A percentile compares a stretch with the other conserved stretches of the same genome.
These are phyloP conservation scores for Elephantulus edwardii DNA, from an alignment of 2,113 vertebrate species.

Conservation along the genomic window DNA sequence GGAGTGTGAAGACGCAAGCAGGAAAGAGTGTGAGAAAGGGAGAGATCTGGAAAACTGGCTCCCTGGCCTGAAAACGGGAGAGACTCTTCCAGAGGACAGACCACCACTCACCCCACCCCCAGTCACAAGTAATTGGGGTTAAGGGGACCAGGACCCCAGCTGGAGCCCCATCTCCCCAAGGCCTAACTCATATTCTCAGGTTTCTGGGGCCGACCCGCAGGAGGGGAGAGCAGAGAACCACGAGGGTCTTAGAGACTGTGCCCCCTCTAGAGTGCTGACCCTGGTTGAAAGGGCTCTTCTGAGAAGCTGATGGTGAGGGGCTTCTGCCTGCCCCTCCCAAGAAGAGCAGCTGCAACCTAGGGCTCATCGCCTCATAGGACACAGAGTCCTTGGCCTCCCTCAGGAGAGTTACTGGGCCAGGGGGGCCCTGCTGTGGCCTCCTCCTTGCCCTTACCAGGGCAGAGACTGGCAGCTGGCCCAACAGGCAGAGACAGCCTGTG, in stretches of 20 bases:
- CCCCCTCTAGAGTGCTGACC: constrained; percentile 17
- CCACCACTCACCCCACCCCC: neutral
- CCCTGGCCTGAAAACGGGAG: neutral
- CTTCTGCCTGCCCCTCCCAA: neutral
- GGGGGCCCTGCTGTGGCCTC: constrained; percentile 36
- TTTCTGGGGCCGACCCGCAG: constrained; percentile 3
- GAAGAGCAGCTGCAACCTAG: constrained; percentile 51
- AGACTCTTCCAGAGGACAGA: constrained; percentile 20
- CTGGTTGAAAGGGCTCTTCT: neutral
- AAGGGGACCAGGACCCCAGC: neutral
- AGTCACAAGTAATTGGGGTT: constrained; percentile 8
- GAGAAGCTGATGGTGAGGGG: neutral
- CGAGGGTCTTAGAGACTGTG: neutral
- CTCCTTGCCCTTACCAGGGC: constrained; percentile 1
- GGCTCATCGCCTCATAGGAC: constrained; percentile 34
- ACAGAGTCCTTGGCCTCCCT: constrained; percentile 52
- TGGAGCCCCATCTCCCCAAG: neutral
- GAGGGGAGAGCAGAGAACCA: neutral
- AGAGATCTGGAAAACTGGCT: constrained; percentile 16
- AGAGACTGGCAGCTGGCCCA: neutral
- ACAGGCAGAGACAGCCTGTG: neutral
- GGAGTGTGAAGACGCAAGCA: constrained; percentile 32
- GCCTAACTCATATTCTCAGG: constrained; percentile 46
- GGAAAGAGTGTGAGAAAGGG: constrained; percentile 75
- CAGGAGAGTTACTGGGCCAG: neutral